Percentiles rank a stretch among this genome's conserved stretches.
Conservation (phyloP, 2,797 vertebrate genomes). For the Steatocranus sp. region DNA sequence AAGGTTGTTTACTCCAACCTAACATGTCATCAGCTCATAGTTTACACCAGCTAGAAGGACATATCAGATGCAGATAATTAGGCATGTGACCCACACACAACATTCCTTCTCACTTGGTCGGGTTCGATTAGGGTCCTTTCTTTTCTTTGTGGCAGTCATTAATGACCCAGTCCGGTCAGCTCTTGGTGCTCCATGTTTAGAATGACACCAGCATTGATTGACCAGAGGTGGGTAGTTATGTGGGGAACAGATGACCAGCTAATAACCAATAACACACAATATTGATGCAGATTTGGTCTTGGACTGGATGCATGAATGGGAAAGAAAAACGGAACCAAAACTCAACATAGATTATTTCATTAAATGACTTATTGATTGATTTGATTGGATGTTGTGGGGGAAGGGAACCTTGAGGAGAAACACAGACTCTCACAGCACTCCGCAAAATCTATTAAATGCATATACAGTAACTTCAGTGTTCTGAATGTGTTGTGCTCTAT, state of each 20-base stretch:
- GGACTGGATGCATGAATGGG: not conserved
- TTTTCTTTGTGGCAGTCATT: constrained; percentile 4
- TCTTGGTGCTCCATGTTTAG: constrained; percentile 7
- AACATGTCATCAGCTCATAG: not conserved
- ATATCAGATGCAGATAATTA: not conserved
- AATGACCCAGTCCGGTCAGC: not conserved
- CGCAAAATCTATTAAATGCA: not conserved
- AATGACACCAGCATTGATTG: constrained; percentile 33
- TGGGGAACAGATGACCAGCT: not conserved
- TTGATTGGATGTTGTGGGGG: not conserved
- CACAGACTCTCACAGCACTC: not conserved
- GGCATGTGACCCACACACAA: not conserved
- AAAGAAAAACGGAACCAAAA: not conserved
- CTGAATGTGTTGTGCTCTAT: not conserved
- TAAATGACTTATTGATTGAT: not conserved
- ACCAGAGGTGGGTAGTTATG: not conserved
- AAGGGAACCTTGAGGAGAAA: not conserved
- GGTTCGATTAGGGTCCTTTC: constrained; percentile 13
- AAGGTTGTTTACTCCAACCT: not conserved
- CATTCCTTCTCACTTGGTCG: not conserved
- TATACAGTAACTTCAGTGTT: not conserved
- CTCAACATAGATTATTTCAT: not conserved
- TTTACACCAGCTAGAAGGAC: not conserved
- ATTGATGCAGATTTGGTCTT: not conserved
- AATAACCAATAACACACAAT: not conserved